Evolutionary conservation across 2,797 vertebrate species (phyloP).

Genomic region (Microctenopoma stevenorrisi): DNA sequence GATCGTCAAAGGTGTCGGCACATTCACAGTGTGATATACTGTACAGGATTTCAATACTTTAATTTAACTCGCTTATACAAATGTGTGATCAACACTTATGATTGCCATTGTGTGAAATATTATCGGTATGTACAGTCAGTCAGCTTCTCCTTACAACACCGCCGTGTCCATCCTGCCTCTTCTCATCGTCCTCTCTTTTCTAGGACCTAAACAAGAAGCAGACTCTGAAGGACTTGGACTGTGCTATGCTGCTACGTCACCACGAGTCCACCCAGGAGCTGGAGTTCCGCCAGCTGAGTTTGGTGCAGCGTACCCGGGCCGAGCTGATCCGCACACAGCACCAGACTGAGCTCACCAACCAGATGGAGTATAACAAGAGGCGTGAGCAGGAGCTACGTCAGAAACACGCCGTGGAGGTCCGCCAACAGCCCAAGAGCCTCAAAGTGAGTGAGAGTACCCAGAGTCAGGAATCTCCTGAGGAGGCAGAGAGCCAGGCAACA

Average conservation of each 20-base stretch:
- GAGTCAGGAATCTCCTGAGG: slow-evolving; percentile 60
- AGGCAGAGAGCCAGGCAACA: slow-evolving; percentile 34
- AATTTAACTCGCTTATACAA: not conserved
- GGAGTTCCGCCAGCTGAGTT: slow-evolving; percentile 90
- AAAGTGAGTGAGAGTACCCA: slow-evolving; percentile 89
- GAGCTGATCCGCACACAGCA: slow-evolving; percentile 95
- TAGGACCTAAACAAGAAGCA: slow-evolving; percentile 97
- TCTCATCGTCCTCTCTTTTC: not conserved
- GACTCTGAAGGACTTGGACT: slow-evolving; percentile 94
- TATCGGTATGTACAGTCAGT: no score
- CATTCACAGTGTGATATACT: not conserved
- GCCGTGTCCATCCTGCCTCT: not conserved
- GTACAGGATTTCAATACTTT: not conserved
- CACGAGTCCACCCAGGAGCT: slow-evolving; percentile 94
- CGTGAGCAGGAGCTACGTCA: slow-evolving; percentile 93
- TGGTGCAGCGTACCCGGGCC: slow-evolving; percentile 90
- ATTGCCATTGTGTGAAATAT: not conserved
- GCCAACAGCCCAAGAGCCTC: slow-evolving; percentile 96
- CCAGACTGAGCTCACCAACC: slow-evolving; percentile 95
- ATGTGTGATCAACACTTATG: not conserved
- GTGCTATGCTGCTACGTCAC: slow-evolving; percentile 91
- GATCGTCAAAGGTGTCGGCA: not conserved
- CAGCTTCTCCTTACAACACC: not conserved
- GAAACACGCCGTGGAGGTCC: slow-evolving; percentile 93
- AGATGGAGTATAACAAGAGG: slow-evolving; percentile 95